Evolutionary conservation across 2,113 vertebrate genomes (phyloP).

Genomic region (Myrmophylax atrothorax): DNA sequence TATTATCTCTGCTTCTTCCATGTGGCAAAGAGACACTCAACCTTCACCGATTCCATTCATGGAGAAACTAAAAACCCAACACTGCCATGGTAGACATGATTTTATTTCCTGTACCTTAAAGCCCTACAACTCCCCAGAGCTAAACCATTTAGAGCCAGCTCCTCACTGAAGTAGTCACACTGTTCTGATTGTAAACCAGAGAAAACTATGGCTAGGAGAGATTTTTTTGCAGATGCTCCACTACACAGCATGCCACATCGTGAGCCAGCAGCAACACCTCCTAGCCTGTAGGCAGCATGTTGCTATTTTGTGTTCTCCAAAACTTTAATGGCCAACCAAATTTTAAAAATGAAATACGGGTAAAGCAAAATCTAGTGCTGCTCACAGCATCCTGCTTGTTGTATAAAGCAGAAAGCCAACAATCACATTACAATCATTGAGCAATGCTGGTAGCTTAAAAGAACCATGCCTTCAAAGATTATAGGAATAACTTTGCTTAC

Average conservation of each 20-base stretch:
- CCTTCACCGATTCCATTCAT: not conserved
- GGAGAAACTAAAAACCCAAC: not conserved
- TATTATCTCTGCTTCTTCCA: not conserved
- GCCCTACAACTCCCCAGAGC: not conserved
- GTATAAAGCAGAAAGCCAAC: not conserved
- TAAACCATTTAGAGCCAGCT: not conserved
- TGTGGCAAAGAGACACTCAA: not conserved
- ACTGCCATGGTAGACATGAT: accelerated
- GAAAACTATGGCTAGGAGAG: not conserved
- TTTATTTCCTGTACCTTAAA: not conserved
- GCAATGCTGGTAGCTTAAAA: not conserved
- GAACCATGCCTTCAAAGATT: accelerated
- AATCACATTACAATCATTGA: not conserved
- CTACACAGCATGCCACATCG: not conserved
- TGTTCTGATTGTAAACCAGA: not conserved
- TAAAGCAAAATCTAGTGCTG: not conserved
- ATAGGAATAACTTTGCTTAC: not conserved
- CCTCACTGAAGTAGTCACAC: not conserved
- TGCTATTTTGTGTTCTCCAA: not conserved
- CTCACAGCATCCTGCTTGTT: not conserved
- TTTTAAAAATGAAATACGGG: not conserved
- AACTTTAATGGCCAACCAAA: not conserved
- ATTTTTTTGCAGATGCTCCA: not conserved
- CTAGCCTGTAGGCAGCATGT: not conserved
- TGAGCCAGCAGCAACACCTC: not conserved